Evolutionary conservation across 2,113 vertebrate species (phyloP).

Genomic region (Atherinomorus stipes): DNA sequence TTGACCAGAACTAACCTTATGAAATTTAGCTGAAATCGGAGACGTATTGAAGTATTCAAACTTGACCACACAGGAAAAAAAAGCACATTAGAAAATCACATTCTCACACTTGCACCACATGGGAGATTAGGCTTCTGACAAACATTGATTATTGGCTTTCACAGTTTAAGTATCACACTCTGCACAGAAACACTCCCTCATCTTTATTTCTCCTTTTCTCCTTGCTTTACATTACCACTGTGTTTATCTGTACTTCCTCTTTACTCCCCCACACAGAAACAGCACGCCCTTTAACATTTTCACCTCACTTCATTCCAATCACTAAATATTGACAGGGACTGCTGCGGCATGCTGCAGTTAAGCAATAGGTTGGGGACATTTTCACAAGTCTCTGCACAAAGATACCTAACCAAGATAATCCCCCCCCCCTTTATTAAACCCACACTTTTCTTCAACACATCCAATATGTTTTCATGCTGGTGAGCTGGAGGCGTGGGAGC

Average conservation of each 20-base stretch:
- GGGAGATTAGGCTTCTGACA: slow-evolving; percentile 45
- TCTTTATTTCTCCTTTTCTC: not conserved
- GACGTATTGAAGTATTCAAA: not conserved
- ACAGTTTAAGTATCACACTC: slow-evolving; percentile 37
- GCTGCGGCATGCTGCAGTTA: slow-evolving; percentile 13
- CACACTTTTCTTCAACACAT: slow-evolving; percentile 5
- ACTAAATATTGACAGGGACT: slow-evolving; percentile 29
- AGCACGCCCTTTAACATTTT: slow-evolving; percentile 45
- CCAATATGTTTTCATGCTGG: slow-evolving; percentile 47
- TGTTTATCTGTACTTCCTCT: not conserved
- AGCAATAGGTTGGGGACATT: slow-evolving; percentile 12
- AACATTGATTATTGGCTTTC: slow-evolving; percentile 62
- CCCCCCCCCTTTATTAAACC: not conserved
- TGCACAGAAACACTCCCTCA: slow-evolving; percentile 15
- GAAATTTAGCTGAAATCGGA: slow-evolving; percentile 13
- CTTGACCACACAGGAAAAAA: not conserved
- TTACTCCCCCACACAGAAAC: slow-evolving; percentile 14
- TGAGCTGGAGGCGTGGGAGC: slow-evolving; percentile 36
- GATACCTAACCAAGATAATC: not conserved
- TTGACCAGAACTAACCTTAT: not conserved
- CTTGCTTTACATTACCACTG: not conserved
- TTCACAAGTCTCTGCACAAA: slow-evolving; percentile 11
- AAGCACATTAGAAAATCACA: slow-evolving; percentile 1
- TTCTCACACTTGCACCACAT: slow-evolving; percentile 28
- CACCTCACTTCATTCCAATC: slow-evolving; percentile 49